A percentile compares a stretch with the other conserved stretches of the same genome.
Evolutionary conservation across 2,888 invertebrate genomes (phyloP).

Genomic region (Cyclophora punctaria): DNA sequence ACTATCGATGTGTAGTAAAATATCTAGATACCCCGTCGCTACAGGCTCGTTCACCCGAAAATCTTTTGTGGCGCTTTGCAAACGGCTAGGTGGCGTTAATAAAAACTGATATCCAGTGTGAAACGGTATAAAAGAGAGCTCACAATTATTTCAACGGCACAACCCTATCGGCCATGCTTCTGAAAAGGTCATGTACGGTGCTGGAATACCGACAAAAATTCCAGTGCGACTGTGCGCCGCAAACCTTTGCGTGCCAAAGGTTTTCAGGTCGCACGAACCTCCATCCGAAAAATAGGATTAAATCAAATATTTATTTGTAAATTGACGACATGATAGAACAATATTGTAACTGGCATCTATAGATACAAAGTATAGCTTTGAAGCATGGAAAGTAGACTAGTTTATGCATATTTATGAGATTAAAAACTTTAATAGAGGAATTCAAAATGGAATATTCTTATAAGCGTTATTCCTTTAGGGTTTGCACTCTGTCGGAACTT

Average conservation of each 20-base stretch:
- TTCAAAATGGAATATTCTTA: too few species aligned
- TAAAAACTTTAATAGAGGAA: too few species aligned
- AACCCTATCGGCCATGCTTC: constrained; percentile 29
- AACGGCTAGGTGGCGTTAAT: constrained; percentile 34
- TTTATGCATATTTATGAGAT: too few species aligned
- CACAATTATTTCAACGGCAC: constrained; percentile 41
- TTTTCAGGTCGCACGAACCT: constrained; percentile 60
- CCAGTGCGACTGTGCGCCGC: constrained; percentile 39
- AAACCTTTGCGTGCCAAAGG: constrained; percentile 50
- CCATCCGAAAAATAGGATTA: constrained; percentile 39
- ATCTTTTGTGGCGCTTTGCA: constrained; percentile 37
- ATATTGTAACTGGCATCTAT: background rate
- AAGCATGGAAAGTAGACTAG: too few species aligned
- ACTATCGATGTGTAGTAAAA: constrained; percentile 1
- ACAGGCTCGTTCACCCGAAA: constrained; percentile 26
- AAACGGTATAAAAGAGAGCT: constrained; percentile 36
- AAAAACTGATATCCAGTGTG: constrained; percentile 39
- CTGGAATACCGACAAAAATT: constrained; percentile 45
- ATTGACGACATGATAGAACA: constrained; percentile 5
- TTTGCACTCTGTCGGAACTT: constrained; percentile 9
- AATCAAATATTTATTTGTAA: constrained; percentile 46
- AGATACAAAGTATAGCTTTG: background rate
- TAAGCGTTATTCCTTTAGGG: constrained; percentile 15
- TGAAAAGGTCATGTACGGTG: constrained; percentile 37
- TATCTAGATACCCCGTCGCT: constrained; percentile 17